Conservation (phyloP, 2,888 invertebrate species). For the Seladonia tumulorum region DNA sequence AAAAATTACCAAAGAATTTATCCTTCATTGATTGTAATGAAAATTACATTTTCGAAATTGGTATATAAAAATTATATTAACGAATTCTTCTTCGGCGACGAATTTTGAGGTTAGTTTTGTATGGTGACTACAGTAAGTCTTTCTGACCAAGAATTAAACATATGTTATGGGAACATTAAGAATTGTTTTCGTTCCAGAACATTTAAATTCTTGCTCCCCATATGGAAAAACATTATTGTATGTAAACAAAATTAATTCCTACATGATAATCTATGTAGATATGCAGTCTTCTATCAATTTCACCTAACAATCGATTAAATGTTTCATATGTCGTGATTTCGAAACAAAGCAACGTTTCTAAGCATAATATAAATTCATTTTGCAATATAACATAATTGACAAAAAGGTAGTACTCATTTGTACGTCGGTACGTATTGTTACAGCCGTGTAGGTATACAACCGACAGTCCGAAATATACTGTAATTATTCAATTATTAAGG, state of each 20-base stretch:
- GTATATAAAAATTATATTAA: not conserved
- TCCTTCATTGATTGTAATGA: not conserved
- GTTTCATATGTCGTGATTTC: not conserved
- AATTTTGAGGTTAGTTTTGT: slow-evolving; percentile 35
- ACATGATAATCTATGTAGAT: not conserved
- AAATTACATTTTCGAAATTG: not conserved
- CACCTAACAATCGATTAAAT: not conserved
- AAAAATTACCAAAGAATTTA: not conserved
- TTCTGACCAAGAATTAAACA: not conserved
- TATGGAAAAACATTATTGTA: not conserved
- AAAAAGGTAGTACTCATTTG: not conserved
- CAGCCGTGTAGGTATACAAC: not conserved
- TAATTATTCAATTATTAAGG: not conserved
- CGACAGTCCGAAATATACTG: not conserved
- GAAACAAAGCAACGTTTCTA: not conserved
- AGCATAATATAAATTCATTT: not conserved
- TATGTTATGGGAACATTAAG: not conserved
- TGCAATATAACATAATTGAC: not conserved
- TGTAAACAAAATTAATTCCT: not conserved
- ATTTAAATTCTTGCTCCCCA: not conserved
- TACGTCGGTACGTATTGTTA: not conserved
- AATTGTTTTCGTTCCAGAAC: not conserved
- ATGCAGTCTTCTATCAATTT: no score
- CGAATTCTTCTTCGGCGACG: no score
- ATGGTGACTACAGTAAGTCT: not conserved